Percentiles rank a stretch among this genome's conserved stretches.
phyloP scores from a whole-genome alignment of 2,888 invertebrate genomes.

The Elysia crispata region DNA sequence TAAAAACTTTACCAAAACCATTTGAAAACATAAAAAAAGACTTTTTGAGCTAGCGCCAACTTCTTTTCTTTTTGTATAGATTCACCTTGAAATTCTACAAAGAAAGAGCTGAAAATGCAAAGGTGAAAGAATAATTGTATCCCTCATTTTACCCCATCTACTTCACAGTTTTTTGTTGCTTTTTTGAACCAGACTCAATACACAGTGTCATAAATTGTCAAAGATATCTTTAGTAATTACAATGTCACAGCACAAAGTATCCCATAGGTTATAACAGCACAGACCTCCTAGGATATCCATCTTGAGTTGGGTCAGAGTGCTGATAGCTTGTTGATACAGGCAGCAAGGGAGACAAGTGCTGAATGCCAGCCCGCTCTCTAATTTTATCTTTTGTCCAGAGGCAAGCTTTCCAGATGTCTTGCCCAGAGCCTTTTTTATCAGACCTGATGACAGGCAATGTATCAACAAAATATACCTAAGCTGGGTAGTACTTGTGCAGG shows the following conservation, averaged over 20 bases:
- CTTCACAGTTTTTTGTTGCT: too few relatives aligned
- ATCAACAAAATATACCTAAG: too few relatives aligned
- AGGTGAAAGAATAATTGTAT: too few relatives aligned
- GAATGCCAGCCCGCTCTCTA: slow-evolving; percentile 89
- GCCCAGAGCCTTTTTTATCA: slow-evolving; percentile 77
- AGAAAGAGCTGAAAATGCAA: too few relatives aligned
- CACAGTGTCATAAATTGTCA: too few relatives aligned
- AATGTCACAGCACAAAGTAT: too few relatives aligned
- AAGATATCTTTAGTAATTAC: too few relatives aligned
- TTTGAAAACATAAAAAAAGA: background rate
- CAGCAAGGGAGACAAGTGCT: slow-evolving; percentile 92
- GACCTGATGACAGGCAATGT: slow-evolving; percentile 64
- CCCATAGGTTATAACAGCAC: too few relatives aligned
- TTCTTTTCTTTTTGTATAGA: background rate
- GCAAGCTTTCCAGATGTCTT: slow-evolving; percentile 69
- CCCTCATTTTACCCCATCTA: too few relatives aligned
- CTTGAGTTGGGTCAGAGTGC: slow-evolving; percentile 92
- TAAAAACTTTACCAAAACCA: background rate
- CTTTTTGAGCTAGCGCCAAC: too few relatives aligned
- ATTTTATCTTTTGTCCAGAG: slow-evolving; percentile 81
- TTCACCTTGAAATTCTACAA: background rate
- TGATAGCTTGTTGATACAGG: slow-evolving; percentile 93
- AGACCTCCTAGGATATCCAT: slow-evolving; percentile 96
- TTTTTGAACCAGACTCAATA: too few relatives aligned
- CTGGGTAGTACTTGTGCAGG: too few relatives aligned